A percentile compares a stretch with the other conserved stretches of the same genome.
Conservation (phyloP, 2,797 vertebrate genomes). For the Chaunax sp. region DNA sequence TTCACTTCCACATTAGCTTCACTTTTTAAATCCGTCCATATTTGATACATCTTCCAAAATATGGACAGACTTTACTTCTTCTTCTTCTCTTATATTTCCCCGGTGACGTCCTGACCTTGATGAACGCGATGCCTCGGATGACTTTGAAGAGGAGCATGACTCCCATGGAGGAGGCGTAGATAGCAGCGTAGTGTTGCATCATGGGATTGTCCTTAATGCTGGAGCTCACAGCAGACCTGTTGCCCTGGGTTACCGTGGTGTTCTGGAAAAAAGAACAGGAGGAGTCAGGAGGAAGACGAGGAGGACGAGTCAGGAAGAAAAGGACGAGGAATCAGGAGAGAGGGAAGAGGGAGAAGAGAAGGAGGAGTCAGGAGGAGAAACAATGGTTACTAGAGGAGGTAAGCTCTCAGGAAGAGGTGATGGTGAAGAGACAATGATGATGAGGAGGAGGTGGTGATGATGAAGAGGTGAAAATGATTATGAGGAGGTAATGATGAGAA, state of each 20-base stretch:
- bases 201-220: constrained; percentile 93
- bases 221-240: constrained; percentile 83
- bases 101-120: constrained; percentile 84
- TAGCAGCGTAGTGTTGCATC: constrained; percentile 89
- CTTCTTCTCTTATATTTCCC: too few relatives aligned
- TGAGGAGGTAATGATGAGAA: too few relatives aligned
- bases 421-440: background rate
- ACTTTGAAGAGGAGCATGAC: constrained; percentile 92
- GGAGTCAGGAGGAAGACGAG: background rate
- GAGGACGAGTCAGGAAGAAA: background rate
- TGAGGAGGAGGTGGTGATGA: too few relatives aligned
- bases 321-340: background rate
- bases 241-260: constrained; percentile 81
- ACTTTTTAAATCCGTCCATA: too few relatives aligned
- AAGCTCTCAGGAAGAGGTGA: too few relatives aligned
- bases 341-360: background rate
- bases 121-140: constrained; percentile 89
- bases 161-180: constrained; percentile 92
- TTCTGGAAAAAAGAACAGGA: constrained; percentile 76
- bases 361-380: background rate
- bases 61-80: too few relatives aligned
- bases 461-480: too few relatives aligned
- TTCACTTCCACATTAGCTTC: too few relatives aligned
- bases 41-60: too few relatives aligned
- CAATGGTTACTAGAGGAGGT: too few relatives aligned